Percentiles rank a stretch among this genome's conserved stretches.
phyloP scores from a whole-genome alignment of 1,140 invertebrate species.

The Orius laevigatus region DNA sequence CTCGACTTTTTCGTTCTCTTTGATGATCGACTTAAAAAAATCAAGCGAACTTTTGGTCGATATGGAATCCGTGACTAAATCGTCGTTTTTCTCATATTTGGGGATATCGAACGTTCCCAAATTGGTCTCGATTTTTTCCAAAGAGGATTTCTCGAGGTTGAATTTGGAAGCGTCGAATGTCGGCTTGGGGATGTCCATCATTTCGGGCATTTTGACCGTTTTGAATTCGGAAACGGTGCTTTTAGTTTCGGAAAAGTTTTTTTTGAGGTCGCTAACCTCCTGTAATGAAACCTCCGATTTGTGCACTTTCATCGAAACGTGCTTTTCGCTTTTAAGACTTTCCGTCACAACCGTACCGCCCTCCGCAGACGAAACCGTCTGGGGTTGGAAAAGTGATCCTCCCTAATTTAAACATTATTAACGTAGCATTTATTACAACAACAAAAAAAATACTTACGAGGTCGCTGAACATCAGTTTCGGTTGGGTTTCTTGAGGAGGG shows the following conservation, averaged over 20 bases:
- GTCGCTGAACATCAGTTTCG: conserved; percentile 5
- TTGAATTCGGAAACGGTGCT: too few relatives aligned
- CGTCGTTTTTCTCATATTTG: conserved; percentile 2
- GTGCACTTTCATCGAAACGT: conserved; percentile 19
- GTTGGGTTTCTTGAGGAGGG: conserved; percentile 33
- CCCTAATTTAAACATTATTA: neutral
- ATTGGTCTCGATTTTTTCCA: too few relatives aligned
- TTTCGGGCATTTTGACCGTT: conserved; percentile 5
- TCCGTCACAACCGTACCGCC: conserved; percentile 16
- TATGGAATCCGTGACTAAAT: conserved; percentile 23
- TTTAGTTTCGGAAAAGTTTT: too few relatives aligned
- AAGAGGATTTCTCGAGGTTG: too few relatives aligned
- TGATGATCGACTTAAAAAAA: conserved; percentile 39
- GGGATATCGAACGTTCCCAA: too few relatives aligned
- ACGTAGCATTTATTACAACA: neutral
- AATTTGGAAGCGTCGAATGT: conserved; percentile 6
- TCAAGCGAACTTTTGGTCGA: conserved; percentile 34
- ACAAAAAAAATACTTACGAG: conserved; percentile 3
- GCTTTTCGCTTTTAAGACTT: conserved; percentile 18
- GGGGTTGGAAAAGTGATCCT: neutral
- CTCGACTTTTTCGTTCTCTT: conserved; percentile 25
- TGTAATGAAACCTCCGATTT: conserved; percentile 4
- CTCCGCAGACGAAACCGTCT: neutral
- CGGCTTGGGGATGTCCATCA: conserved; percentile 3
- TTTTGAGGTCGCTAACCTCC: neutral